Percentiles rank a stretch among this genome's conserved stretches.
These are phyloP conservation scores for Enteromius paludinosus DNA, from an alignment of 2,797 vertebrate species.

Conservation along the genomic window DNA sequence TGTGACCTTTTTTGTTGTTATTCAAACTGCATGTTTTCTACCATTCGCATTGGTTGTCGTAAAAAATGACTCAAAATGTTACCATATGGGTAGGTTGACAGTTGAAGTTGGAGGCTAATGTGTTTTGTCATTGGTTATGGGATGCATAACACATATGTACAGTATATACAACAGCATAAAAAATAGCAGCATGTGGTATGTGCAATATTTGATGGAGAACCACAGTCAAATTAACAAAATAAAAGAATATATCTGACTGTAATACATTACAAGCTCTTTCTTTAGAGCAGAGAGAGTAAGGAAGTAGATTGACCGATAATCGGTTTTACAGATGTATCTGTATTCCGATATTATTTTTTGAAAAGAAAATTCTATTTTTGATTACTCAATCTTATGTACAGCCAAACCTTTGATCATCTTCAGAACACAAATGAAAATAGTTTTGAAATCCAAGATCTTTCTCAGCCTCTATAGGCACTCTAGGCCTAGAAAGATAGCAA, in stretches of 20 bases:
- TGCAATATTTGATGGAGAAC: background rate
- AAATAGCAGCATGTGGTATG: background rate
- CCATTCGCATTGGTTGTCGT: background rate
- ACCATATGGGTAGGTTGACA: background rate
- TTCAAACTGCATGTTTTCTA: background rate
- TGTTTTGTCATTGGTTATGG: background rate
- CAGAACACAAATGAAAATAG: too few species aligned
- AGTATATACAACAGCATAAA: too few species aligned
- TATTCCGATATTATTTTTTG: too few species aligned
- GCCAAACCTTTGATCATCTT: too few species aligned
- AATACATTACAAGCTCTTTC: background rate
- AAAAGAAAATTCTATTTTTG: too few species aligned
- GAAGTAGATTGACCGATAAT: too few species aligned
- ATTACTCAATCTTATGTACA: too few species aligned
- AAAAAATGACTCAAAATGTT: background rate
- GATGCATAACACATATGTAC: background rate
- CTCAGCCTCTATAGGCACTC: too few species aligned
- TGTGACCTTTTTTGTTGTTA: background rate
- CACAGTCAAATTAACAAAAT: background rate
- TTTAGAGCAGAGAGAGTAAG: too few species aligned
- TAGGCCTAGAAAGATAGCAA: too few species aligned
- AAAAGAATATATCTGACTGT: background rate
- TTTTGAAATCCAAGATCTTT: too few species aligned
- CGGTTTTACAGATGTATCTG: too few species aligned
- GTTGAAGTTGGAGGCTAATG: background rate